Evolutionary conservation across 2,113 vertebrate genomes (phyloP), one percentile per base, ranked within the genome.

Genomic region (Rafetus swinhoei): DNA sequence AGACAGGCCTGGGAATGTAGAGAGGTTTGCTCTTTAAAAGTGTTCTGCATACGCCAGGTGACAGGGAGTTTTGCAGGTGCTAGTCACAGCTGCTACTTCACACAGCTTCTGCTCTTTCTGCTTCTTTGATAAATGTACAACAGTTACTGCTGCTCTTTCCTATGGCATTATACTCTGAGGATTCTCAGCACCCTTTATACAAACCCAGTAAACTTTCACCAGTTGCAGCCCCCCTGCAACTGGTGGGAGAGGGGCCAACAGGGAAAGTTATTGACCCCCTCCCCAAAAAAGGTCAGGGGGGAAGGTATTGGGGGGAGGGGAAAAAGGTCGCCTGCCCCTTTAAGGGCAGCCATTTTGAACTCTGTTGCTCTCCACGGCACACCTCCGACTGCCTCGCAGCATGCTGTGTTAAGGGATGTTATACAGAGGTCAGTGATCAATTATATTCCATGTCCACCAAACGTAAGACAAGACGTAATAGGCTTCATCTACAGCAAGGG

Each of bases 111-210:
- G 9, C 84, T 9, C 50, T 27, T 59, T 29, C 55, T 50, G 76
- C 56, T 59, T 7, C 13, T 32, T 90, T 18, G 79, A 19, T 45
- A 5, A 45, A 45, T 45, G 45, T 45, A 22, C 80, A 81, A 53
- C 45, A 86, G 50, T 11, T 56, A 83, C 29, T 57, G 35, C 21
- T 77, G 55, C 59, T 86, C 25, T 6, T 82, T 29, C 9, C 24
- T 76, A 24, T 65, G 29, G 45, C 16, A 35, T 10, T 1, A 56
- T 0, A 0, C 9, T 59, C 13, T 62, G 4, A 52, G 57, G 7
- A 72, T 21, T 69, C 65, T 72, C 16, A 72, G n/a, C 9, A 21
- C 4, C 65, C 8, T 72, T 21, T 21, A 35, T n/a, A 72, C 9
- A 72, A n/a, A 72, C 8, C 32, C 65, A 35, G 35, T 25, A 10